These are phyloP conservation scores for Spinus pinus DNA, from an alignment of 2,797 vertebrate genomes.

Conservation along the genomic window DNA sequence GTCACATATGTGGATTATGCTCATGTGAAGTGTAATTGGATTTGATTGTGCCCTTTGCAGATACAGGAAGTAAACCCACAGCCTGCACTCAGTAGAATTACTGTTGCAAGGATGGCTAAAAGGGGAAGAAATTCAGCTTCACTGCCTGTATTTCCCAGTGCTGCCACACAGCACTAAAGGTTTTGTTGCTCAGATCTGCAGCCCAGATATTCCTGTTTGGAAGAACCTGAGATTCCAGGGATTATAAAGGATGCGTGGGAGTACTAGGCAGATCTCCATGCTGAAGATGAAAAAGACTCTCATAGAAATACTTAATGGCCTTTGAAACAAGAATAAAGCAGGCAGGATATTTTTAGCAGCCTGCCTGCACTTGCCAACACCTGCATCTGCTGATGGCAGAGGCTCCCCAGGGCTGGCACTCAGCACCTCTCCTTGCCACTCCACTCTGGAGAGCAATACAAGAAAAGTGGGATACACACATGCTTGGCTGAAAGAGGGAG, in stretches of 20 bases:
- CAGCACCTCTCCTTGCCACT: not conserved
- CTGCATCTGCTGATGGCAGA: slow-evolving; percentile 52
- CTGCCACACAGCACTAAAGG: not conserved
- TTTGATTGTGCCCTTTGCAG: not conserved
- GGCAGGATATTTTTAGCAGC: slow-evolving; percentile 46
- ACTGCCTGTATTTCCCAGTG: not conserved
- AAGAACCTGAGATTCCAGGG: slow-evolving; percentile 7
- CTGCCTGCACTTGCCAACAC: slow-evolving; percentile 37
- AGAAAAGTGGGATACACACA: rapidly evolving
- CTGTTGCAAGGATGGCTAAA: not conserved
- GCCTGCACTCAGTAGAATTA: not conserved
- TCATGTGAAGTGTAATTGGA: not conserved
- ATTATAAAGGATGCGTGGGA: slow-evolving; percentile 27
- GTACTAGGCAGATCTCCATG: slow-evolving; percentile 44
- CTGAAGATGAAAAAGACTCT: slow-evolving; percentile 47
- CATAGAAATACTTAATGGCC: slow-evolving; percentile 15
- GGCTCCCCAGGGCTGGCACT: not conserved
- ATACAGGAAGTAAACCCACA: not conserved
- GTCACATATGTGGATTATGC: not conserved
- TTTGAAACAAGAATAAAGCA: slow-evolving; percentile 59
- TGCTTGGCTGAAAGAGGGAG: not conserved
- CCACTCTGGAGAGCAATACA: rapidly evolving
- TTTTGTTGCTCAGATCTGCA: not conserved
- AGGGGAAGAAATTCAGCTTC: not conserved
- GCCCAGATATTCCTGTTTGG: slow-evolving; percentile 4